Conservation (phyloP, 2,888 invertebrate genomes). For the Mechanitis mazaeus region DNA sequence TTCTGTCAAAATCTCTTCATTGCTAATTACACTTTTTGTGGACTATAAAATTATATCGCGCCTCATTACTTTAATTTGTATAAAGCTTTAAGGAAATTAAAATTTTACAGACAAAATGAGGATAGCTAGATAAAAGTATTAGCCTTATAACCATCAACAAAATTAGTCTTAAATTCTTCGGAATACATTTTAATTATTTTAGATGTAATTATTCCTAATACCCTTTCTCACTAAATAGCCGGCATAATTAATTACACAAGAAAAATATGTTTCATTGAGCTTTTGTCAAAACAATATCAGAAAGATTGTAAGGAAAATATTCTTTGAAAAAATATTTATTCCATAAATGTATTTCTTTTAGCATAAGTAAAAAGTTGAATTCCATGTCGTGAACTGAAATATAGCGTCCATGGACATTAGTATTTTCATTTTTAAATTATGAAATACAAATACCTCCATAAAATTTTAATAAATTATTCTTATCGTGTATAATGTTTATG, state of each 20-base stretch:
- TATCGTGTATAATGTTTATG: slow-evolving; percentile 70
- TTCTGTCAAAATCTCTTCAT: slow-evolving; percentile 39
- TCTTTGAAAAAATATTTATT: too few relatives aligned
- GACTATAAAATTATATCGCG: slow-evolving; percentile 60
- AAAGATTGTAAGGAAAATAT: too few relatives aligned
- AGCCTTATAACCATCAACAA: slow-evolving; percentile 51
- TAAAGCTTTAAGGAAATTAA: slow-evolving; percentile 62
- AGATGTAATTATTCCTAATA: slow-evolving; percentile 1
- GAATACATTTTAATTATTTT: slow-evolving; percentile 11
- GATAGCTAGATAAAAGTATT: slow-evolving; percentile 62
- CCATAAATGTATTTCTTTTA: slow-evolving; percentile 16
- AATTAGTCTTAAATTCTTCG: slow-evolving; percentile 31
- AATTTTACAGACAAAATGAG: slow-evolving; percentile 62
- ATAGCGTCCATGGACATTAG: slow-evolving; percentile 29
- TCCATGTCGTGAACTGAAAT: slow-evolving; percentile 29
- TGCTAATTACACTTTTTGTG: slow-evolving; percentile 50
- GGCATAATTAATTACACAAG: too few relatives aligned
- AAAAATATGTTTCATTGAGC: too few relatives aligned
- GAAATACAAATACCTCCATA: slow-evolving; percentile 49
- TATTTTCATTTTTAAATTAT: slow-evolving; percentile 40
- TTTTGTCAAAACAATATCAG: too few relatives aligned
- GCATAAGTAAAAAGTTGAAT: slow-evolving; percentile 32
- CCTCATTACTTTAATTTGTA: slow-evolving; percentile 58
- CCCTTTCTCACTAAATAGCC: too few relatives aligned
- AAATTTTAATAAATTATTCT: slow-evolving; percentile 63